A percentile compares a stretch with the other conserved stretches of the same genome.
These are phyloP conservation scores for Nothobranchius furzeri DNA, from an alignment of 2,113 vertebrate species.

Conservation along the genomic window DNA sequence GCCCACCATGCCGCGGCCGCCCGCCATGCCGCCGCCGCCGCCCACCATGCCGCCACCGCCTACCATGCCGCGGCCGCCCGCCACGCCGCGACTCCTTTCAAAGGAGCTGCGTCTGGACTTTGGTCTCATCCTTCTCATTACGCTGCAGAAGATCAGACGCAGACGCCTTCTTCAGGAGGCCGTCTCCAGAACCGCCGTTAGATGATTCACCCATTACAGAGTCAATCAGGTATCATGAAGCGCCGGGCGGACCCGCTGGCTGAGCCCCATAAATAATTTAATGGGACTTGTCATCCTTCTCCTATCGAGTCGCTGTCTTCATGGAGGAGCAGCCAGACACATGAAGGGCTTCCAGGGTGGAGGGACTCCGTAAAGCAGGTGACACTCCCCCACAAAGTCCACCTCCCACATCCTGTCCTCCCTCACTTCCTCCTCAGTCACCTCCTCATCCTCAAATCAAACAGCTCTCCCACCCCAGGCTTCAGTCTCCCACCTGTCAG, in stretches of 20 bases:
- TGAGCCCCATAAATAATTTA: conserved; percentile 79
- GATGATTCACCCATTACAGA: conserved; percentile 74
- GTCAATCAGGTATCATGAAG: conserved; percentile 77
- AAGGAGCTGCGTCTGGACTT: conserved; percentile 46
- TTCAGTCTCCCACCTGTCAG: conserved; percentile 75
- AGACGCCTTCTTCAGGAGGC: conserved; percentile 46
- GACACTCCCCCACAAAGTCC: conserved; percentile 65
- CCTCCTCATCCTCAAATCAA: conserved; percentile 64
- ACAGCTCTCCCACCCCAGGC: conserved; percentile 47
- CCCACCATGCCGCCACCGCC: too few species aligned
- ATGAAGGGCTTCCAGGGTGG: conserved; percentile 71
- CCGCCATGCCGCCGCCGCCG: too few species aligned
- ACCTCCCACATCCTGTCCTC: conserved; percentile 59
- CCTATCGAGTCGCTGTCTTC: conserved; percentile 49
- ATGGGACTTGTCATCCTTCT: conserved; percentile 74
- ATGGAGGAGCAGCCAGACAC: conserved; percentile 57
- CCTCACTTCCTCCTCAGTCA: conserved; percentile 37
- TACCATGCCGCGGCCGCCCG: too few species aligned
- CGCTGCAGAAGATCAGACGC: conserved; percentile 47
- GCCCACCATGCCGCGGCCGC: too few species aligned
- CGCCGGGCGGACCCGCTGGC: conserved; percentile 50
- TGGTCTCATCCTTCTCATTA: conserved; percentile 50
- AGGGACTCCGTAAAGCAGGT: conserved; percentile 57
- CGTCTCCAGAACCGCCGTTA: conserved; percentile 43
- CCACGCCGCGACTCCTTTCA: conserved; percentile 32